phyloP scores from a whole-genome alignment of 2,113 vertebrate genomes.

The Murina feae region DNA sequence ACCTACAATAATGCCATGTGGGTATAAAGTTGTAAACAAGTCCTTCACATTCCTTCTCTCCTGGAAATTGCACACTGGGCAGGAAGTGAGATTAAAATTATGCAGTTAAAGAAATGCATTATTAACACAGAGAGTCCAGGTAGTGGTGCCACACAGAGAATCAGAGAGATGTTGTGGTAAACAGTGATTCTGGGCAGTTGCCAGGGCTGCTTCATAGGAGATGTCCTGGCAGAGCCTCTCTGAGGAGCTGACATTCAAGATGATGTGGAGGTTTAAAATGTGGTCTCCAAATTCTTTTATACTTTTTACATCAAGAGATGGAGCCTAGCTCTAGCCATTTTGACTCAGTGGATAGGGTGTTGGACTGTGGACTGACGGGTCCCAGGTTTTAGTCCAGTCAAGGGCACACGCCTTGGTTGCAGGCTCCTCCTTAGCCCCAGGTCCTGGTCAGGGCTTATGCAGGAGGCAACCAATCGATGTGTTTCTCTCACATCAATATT shows the following conservation, averaged over 20 bases:
- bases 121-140: neutral
- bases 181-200: neutral
- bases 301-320: neutral
- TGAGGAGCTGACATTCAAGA: neutral
- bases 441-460: no score
- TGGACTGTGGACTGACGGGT: no score
- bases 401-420: no score
- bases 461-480: no score
- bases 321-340: neutral
- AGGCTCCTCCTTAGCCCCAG: no score
- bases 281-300: neutral
- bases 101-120: neutral
- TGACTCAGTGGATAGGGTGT: no score
- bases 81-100: slow-evolving; percentile 4
- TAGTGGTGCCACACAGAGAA: neutral
- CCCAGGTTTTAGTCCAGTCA: no score
- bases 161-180: neutral
- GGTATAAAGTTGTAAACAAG: neutral
- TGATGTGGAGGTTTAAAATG: neutral
- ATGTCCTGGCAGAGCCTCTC: neutral
- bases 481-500: no score
- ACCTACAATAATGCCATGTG: neutral
- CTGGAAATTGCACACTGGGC: neutral
- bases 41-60: neutral
- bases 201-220: neutral